Percentiles rank a stretch among this genome's conserved stretches.
Evolutionary conservation across 2,797 vertebrate genomes (phyloP).

Genomic region (Rhinogobio ventralis): DNA sequence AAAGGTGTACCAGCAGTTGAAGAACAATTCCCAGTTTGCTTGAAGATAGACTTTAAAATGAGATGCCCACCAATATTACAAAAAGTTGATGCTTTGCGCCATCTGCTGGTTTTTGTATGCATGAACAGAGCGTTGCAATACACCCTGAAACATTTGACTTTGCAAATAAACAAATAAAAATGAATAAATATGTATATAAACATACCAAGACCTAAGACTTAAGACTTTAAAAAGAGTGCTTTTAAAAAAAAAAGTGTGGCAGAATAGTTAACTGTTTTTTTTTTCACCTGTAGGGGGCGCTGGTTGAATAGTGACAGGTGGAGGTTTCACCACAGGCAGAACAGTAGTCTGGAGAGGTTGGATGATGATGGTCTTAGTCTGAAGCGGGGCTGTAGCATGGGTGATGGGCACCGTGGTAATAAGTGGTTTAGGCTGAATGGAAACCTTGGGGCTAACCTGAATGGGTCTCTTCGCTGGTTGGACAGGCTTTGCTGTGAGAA

Average conservation of each 20-base stretch:
- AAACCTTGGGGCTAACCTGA: constrained; percentile 82
- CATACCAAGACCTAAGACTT: not conserved
- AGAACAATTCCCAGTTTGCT: not conserved
- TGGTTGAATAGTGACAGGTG: constrained; percentile 85
- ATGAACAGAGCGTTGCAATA: not conserved
- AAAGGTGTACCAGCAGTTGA: not conserved
- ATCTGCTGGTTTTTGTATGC: constrained; percentile 67
- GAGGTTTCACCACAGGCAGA: constrained; percentile 82
- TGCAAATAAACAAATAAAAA: not conserved
- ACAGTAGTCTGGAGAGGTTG: constrained; percentile 85
- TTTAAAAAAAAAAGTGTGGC: too few species aligned
- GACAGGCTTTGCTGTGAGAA: constrained; percentile 48
- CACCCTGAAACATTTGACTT: not conserved
- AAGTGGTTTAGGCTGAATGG: constrained; percentile 89
- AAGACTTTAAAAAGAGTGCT: not conserved
- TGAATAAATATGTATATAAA: not conserved
- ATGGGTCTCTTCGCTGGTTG: constrained; percentile 79
- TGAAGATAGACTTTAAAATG: not conserved
- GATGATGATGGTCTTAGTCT: constrained; percentile 91
- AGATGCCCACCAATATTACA: not conserved
- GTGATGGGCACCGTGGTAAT: constrained; percentile 84
- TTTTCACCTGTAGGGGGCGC: constrained; percentile 84
- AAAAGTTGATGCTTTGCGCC: constrained; percentile 60
- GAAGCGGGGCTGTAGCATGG: constrained; percentile 76
- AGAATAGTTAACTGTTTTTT: not conserved